Evolutionary conservation across 1,140 invertebrate species (phyloP).

Genomic region (Listronotus bonariensis): DNA sequence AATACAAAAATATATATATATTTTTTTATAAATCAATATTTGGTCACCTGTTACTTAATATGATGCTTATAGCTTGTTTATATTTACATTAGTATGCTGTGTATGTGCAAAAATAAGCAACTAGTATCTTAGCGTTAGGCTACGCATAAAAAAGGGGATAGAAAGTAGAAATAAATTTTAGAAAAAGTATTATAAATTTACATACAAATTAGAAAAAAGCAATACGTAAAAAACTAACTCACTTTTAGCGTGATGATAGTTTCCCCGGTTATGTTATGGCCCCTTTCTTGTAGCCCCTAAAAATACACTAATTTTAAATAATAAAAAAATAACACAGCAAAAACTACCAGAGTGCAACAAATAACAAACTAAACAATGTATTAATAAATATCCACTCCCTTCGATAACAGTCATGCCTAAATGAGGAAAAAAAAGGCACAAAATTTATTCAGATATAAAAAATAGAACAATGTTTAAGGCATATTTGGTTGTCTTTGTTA

Average conservation of each 20-base stretch:
- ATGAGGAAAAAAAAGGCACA: neutral
- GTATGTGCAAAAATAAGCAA: too few relatives aligned
- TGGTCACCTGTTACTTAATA: too few relatives aligned
- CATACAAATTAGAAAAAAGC: neutral
- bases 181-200: conserved; percentile 9
- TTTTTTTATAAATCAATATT: too few relatives aligned
- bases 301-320: conserved; percentile 59
- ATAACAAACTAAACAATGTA: neutral
- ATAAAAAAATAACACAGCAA: conserved; percentile 39
- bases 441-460: too few relatives aligned
- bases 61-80: too few relatives aligned
- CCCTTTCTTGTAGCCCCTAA: conserved; percentile 84
- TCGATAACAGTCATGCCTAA: neutral
- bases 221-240: conserved; percentile 59
- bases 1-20: too few relatives aligned
- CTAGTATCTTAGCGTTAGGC: too few relatives aligned
- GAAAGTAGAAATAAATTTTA: conserved; percentile 1
- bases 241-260: conserved; percentile 90
- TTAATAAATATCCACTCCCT: neutral
- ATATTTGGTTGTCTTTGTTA: too few relatives aligned
- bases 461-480: too few relatives aligned
- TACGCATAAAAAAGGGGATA: too few relatives aligned
- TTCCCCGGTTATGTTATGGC: conserved; percentile 85
- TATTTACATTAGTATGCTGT: too few relatives aligned
- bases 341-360: conserved; percentile 13